Conservation (phyloP, 1,140 invertebrate species). For the Hypsibius dujardini region DNA sequence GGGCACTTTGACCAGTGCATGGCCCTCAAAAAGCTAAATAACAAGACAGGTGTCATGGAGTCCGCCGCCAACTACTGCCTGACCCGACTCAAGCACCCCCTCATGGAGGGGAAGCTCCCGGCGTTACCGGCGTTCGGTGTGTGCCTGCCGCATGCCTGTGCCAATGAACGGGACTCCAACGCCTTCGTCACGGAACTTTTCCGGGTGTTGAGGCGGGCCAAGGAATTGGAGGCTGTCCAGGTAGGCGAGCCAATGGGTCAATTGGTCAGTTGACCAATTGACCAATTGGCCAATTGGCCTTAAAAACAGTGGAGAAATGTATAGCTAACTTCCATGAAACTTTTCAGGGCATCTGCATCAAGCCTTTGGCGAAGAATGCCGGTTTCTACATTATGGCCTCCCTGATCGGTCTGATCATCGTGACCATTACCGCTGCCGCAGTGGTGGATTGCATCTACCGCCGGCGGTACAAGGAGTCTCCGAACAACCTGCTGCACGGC, state of each 20-base stretch:
- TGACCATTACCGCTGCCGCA: background rate
- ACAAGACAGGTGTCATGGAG: background rate
- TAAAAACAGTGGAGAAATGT: no score
- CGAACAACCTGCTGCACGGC: no score
- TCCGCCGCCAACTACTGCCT: constrained; percentile 2
- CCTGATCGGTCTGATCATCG: background rate
- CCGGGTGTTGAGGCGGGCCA: background rate
- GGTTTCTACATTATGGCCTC: constrained; percentile 11
- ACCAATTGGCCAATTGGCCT: no score
- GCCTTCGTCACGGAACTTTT: constrained; percentile 13
- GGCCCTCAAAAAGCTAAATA: background rate
- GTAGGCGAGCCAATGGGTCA: no score
- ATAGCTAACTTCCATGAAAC: background rate
- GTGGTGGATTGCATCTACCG: background rate
- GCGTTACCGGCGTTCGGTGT: constrained; percentile 1
- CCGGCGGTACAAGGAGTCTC: background rate
- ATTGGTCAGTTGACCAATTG: no score
- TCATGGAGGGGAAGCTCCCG: background rate
- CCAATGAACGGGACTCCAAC: background rate
- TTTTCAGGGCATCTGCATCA: constrained; percentile 1
- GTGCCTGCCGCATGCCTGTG: background rate
- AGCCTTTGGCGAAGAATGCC: background rate
- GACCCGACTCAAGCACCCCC: background rate
- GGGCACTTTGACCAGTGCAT: constrained; percentile 15
- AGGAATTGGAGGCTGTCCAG: background rate